phyloP scores from a whole-genome alignment of 1,140 invertebrate species.

The Triops longicaudatus region DNA sequence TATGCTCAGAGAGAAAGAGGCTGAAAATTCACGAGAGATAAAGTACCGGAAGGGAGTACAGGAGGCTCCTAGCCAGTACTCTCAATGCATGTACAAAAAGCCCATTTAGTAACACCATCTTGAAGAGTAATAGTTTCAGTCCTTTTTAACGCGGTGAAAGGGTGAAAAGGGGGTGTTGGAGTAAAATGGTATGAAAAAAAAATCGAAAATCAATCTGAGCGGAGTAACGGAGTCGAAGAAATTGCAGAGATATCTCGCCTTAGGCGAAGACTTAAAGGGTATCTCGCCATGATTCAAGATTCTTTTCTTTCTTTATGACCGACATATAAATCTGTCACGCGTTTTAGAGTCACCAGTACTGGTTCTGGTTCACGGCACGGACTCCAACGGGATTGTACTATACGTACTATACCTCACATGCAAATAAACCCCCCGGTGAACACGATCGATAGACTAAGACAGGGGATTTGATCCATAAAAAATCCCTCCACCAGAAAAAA shows the following conservation, averaged over 20 bases:
- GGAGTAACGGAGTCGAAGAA: background rate
- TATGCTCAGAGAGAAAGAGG: background rate
- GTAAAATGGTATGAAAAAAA: background rate
- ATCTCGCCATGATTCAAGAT: background rate
- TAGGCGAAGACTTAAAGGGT: background rate
- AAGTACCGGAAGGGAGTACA: background rate
- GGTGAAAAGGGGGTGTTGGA: background rate
- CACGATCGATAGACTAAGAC: background rate
- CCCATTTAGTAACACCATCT: background rate
- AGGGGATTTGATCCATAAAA: background rate
- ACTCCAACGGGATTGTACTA: background rate
- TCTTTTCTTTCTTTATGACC: background rate
- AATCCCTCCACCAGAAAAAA: background rate
- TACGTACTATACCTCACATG: background rate
- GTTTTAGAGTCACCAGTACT: background rate
- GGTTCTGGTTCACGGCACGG: background rate
- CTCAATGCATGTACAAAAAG: background rate
- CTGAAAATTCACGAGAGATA: background rate
- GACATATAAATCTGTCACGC: background rate
- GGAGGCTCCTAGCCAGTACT: background rate
- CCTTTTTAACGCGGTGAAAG: background rate
- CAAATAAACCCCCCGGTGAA: background rate
- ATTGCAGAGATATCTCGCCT: background rate
- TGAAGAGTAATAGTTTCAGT: background rate
- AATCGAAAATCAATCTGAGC: constrained; percentile 7